Percentiles rank a stretch among this genome's conserved stretches.
phyloP scores from a whole-genome alignment of 2,888 invertebrate species.

The Diaphora mendica region DNA sequence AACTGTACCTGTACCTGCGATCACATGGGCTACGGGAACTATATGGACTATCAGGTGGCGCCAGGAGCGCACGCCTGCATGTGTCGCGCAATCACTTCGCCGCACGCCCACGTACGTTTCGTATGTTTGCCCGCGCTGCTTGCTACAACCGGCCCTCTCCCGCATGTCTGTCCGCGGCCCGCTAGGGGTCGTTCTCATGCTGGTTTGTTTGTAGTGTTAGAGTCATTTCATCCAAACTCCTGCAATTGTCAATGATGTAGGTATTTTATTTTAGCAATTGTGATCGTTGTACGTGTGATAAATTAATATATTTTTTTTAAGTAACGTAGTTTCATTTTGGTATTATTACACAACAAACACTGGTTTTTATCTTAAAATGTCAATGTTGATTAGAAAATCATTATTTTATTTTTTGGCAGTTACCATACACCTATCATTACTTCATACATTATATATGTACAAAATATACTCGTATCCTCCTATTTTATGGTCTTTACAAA shows the following conservation, averaged over 20 bases:
- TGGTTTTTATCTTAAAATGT: neutral
- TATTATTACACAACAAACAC: neutral
- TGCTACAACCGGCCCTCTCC: slow-evolving; percentile 54
- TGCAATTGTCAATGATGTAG: slow-evolving; percentile 25
- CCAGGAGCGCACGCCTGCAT: slow-evolving; percentile 82
- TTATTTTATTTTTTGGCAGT: neutral
- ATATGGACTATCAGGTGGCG: slow-evolving; percentile 94
- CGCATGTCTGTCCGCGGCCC: slow-evolving; percentile 67
- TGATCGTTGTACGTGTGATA: slow-evolving; percentile 40
- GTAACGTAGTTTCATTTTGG: slow-evolving; percentile 1
- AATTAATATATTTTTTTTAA: slow-evolving; percentile 14
- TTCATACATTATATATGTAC: neutral
- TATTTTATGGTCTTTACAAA: neutral
- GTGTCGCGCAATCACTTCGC: slow-evolving; percentile 84
- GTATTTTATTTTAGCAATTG: slow-evolving; percentile 40
- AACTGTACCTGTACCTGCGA: slow-evolving; percentile 96
- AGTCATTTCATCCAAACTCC: slow-evolving; percentile 50
- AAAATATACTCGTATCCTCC: neutral
- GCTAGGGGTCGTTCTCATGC: slow-evolving; percentile 65
- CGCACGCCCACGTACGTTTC: slow-evolving; percentile 82
- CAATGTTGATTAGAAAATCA: neutral
- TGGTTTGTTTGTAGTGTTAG: slow-evolving; percentile 66
- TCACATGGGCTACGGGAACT: slow-evolving; percentile 97
- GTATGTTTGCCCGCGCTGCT: slow-evolving; percentile 46
- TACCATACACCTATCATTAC: neutral